A percentile compares a stretch with the other conserved stretches of the same genome.
Conservation (phyloP, 2,113 vertebrate species). For the Stercorarius parasiticus region DNA sequence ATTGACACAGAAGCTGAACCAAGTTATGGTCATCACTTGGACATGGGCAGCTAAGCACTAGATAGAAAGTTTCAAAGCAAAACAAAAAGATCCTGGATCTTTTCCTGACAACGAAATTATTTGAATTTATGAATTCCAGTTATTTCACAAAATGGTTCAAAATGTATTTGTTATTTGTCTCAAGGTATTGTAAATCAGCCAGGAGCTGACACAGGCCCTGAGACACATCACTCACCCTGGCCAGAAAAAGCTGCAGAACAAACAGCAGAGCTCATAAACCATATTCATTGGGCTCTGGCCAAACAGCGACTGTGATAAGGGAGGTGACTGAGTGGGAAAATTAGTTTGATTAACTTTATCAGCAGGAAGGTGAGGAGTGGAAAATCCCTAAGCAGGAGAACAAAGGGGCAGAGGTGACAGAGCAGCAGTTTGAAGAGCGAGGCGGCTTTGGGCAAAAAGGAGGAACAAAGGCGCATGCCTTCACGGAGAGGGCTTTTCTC, state of each 20-base stretch:
- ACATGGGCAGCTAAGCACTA: neutral
- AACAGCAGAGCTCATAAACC: constrained; percentile 25
- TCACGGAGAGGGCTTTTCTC: neutral
- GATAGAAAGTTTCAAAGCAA: neutral
- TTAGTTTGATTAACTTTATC: constrained; percentile 58
- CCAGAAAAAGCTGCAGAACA: constrained; percentile 37
- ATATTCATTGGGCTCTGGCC: constrained; percentile 28
- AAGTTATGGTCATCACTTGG: fast-evolving
- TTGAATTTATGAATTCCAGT: neutral
- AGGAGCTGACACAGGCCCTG: neutral
- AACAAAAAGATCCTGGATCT: neutral
- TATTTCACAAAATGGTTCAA: neutral
- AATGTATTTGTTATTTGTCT: neutral
- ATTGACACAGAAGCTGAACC: neutral
- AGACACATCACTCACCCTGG: neutral
- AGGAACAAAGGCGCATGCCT: neutral
- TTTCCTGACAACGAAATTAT: neutral
- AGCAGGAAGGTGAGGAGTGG: constrained; percentile 53
- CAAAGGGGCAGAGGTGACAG: constrained; percentile 54
- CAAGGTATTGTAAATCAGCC: neutral
- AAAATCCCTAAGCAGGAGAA: constrained; percentile 50
- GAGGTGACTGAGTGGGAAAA: constrained; percentile 53
- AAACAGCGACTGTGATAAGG: constrained; percentile 45
- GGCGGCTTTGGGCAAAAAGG: neutral
- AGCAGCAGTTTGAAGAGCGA: neutral